Evolutionary conservation across 1,140 invertebrate genomes (phyloP).

Genomic region (Macrotrachela quadricornifera): DNA sequence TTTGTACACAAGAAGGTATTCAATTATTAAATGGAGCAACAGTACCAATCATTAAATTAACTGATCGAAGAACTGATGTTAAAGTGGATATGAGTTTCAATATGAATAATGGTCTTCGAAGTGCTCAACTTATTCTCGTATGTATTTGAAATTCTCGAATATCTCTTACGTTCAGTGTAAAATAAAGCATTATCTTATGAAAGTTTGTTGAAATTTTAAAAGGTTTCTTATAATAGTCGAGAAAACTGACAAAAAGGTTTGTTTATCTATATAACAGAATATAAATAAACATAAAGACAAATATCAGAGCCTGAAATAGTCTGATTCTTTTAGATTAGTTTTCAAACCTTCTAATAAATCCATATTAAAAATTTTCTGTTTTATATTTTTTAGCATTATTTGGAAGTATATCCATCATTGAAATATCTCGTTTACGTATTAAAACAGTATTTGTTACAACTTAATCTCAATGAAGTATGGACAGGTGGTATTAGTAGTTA

Average conservation of each 20-base stretch:
- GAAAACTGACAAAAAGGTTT: no score
- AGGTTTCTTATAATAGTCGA: no score
- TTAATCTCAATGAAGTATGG: constrained; percentile 95
- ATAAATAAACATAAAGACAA: no score
- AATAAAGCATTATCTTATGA: constrained; percentile 32
- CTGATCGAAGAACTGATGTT: constrained; percentile 75
- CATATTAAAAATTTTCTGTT: no score
- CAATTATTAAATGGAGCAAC: constrained; percentile 7
- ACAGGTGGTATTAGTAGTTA: constrained; percentile 96
- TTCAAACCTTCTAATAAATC: no score
- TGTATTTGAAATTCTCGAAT: constrained; percentile 1
- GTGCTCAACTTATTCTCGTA: constrained; percentile 71
- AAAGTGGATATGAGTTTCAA: constrained; percentile 94
- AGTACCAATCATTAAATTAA: constrained; percentile 87
- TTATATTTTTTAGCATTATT: constrained; percentile 17
- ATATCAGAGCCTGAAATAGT: no score
- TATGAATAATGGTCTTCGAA: constrained; percentile 80
- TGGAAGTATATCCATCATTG: constrained; percentile 50
- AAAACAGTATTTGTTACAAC: constrained; percentile 85
- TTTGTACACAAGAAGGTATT: neutral
- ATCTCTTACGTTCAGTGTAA: constrained; percentile 2
- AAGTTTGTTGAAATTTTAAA: neutral
- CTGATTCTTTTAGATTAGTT: no score
- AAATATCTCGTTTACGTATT: constrained; percentile 81
- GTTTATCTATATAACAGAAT: no score